Base-by-base conservation (phyloP, 2,888 invertebrate genomes). In the Graphium colonna region DNA sequence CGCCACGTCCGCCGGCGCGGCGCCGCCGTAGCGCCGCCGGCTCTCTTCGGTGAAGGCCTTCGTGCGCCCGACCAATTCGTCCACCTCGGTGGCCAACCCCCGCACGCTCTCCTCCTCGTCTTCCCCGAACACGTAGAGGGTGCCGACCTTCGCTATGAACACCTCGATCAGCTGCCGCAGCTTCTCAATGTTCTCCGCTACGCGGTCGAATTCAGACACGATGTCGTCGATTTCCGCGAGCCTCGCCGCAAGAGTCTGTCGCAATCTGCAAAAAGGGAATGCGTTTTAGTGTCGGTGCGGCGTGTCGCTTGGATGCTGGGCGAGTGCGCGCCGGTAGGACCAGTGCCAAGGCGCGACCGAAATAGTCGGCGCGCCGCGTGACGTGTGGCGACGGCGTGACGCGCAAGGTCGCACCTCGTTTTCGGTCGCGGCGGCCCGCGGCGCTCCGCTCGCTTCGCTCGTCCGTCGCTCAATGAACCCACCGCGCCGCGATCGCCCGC, bases 61-160 rank as follows among this genome's bases (percentile, higher is more conserved):
- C 51, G 92, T 92, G 62, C 91, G 90, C 60, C 80, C 82, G 52
- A 92, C 91, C 57, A 91, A 81, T 57, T 90, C 88, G 50, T 91
- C 90, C 18, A 93, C 93, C 75, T 91, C 91, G 50, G 77, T 77
- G 50, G 90, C 86, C 42, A 95, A 80, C 48, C 85, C 82, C 55
- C 90, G 86, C 52, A 96, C 86, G 57, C 91, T 91, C 57, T 90
- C 88, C 52, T 90, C 89, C 62, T 94, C 92, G 85, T 96, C 92
- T 65, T 93, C 92, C 68, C 93, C 95, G 83, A 94, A 96, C 33
- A 95, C 94, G 92, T 96, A 94, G 73, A 96, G 92, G 60, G 91
- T 91, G 66, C 90, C 90, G 60, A 95, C 91, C 79, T 93, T 92
- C 59, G 92, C 91, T 69, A 93, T 91, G 60, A 93, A 90, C 54